Evolutionary conservation across 2,888 invertebrate genomes (phyloP).

Genomic region (Drosophila nr. perissopoda): DNA sequence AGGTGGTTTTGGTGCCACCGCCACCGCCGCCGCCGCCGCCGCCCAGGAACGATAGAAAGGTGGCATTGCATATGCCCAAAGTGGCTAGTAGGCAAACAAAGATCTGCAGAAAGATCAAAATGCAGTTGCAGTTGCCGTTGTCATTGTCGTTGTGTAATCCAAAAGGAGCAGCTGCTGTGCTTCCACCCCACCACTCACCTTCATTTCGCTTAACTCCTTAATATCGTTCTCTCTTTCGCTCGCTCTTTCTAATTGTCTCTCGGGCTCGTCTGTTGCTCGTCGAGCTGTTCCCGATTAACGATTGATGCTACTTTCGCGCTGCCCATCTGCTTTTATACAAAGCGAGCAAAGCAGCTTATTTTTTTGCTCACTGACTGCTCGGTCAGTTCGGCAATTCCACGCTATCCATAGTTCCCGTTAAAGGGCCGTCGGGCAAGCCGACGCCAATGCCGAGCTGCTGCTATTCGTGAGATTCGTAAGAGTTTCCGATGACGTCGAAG

Average conservation of each 20-base stretch:
- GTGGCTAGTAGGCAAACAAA: constrained; percentile 75
- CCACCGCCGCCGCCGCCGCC: constrained; percentile 52
- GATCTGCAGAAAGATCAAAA: constrained; percentile 50
- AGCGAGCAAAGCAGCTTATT: constrained; percentile 2
- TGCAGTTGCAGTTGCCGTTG: neutral
- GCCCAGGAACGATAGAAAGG: constrained; percentile 71
- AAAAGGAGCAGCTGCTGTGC: constrained; percentile 8
- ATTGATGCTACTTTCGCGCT: constrained; percentile 73
- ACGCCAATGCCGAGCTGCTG: constrained; percentile 10
- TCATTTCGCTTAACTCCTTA: constrained; percentile 56
- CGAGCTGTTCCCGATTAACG: constrained; percentile 59
- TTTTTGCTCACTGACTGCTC: neutral
- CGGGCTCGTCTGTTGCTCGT: constrained; percentile 22
- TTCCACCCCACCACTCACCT: constrained; percentile 54
- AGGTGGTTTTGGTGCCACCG: constrained; percentile 56
- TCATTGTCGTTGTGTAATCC: constrained; percentile 21
- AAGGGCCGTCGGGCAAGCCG: constrained; percentile 35
- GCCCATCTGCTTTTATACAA: constrained; percentile 75
- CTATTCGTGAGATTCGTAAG: constrained; percentile 21
- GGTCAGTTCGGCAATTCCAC: constrained; percentile 22
- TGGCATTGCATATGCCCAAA: constrained; percentile 71
- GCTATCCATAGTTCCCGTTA: constrained; percentile 59
- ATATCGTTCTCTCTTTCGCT: constrained; percentile 20
- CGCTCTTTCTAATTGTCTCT: neutral
- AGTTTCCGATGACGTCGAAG: constrained; percentile 21